phyloP scores from a whole-genome alignment of 2,888 invertebrate species.

The Eupithecia abbreviata region DNA sequence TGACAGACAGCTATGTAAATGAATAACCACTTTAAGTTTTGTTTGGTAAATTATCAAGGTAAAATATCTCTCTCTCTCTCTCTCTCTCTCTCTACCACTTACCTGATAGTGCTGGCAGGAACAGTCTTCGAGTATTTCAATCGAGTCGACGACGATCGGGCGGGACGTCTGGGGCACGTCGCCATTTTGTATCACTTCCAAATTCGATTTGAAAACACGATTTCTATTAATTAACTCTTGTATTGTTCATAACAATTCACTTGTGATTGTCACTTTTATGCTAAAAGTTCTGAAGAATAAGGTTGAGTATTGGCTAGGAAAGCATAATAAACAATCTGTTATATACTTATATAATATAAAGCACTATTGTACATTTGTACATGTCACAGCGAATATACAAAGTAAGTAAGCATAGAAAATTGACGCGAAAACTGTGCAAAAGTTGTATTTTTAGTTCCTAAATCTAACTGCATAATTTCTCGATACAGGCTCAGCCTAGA shows the following conservation, averaged over 20 bases:
- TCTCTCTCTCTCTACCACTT: conserved; percentile 23
- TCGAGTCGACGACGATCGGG: conserved; percentile 68
- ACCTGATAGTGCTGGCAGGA: conserved; percentile 76
- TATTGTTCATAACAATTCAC: conserved; percentile 18
- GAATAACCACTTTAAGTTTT: too few species aligned
- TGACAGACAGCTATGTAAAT: too few species aligned
- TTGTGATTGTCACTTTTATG: conserved; percentile 48
- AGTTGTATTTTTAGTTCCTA: not conserved
- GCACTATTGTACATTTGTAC: not conserved
- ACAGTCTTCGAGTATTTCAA: conserved; percentile 77
- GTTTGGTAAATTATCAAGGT: too few species aligned
- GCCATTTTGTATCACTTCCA: conserved; percentile 52
- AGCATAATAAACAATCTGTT: conserved; percentile 18
- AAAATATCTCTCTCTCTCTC: too few species aligned
- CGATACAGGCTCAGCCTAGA: too few species aligned
- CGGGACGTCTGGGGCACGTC: conserved; percentile 73
- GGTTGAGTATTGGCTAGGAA: conserved; percentile 13
- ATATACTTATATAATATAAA: not conserved
- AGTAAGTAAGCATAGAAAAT: not conserved
- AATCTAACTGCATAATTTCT: too few species aligned
- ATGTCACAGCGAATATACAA: not conserved
- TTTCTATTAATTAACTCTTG: conserved; percentile 19
- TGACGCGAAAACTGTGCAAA: not conserved
- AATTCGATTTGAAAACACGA: conserved; percentile 37
- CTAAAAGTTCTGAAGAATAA: conserved; percentile 41